Base-by-base conservation (phyloP, 2,888 invertebrate genomes). In the Ectemnius lituratus region DNA sequence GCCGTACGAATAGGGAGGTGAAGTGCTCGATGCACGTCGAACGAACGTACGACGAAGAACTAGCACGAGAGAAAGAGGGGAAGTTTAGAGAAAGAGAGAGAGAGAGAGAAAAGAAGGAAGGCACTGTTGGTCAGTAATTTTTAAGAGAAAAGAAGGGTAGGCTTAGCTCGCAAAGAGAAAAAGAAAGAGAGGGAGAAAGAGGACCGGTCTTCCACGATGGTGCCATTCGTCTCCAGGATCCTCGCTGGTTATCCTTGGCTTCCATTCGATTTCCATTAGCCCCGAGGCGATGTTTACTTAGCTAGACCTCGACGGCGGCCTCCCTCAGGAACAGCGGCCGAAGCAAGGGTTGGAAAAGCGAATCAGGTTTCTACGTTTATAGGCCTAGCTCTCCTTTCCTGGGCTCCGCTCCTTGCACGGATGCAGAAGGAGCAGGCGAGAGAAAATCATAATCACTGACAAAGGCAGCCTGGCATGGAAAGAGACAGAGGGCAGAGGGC, bases 401-500 rank as follows among this genome's bases (percentile, higher is more conserved):
- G 62, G 52, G 4, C 52, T 16, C 66, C 63, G 27, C 37, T 75
- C 77, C 67, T 66, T 52, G 69, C 60, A 68, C 59, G 67, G 62
- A 67, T 62, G 69, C 69, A 65, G 63, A 76, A 64, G 66, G 70
- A 75, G 52, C 68, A 67, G 73, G 64, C 74, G 78, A 78, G 70
- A 80, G 83, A 82, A 84, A 84, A 84, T 73, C 80, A 72, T 83
- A 80, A 84, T 84, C 79, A 82, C 61, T 67, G 75, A 82, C 79
- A 77, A 83, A 81, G 71, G 78, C 37, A 37, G 66, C 62, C 63
- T 65, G 37, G 8, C 37, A 37, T 11, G 37, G 37, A 37, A 8
- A 37, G 37, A 37, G 37, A 37, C 8, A 37, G 37, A 37, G 37
- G 11, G 37, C 5, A 37, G 37, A 76, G 70, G 56, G 70, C 68